Conservation (phyloP, 2,797 vertebrate species). For the Notolabrus celidotus region DNA sequence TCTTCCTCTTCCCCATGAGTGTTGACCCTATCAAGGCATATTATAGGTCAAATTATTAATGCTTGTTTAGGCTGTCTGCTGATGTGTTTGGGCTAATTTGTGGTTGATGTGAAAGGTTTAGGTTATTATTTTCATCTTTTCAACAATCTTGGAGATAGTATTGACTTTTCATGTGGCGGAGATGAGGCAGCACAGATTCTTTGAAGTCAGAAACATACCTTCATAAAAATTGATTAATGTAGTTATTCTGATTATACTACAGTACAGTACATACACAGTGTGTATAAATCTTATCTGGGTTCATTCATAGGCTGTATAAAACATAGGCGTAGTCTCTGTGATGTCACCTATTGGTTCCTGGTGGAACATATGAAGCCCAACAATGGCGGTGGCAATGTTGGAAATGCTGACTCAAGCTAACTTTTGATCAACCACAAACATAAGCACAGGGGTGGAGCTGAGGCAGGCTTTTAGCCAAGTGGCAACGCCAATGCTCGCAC, state of each 20-base stretch:
- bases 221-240: too few relatives aligned
- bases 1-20: slow-evolving; percentile 3
- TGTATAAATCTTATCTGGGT: slow-evolving; percentile 16
- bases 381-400: too few relatives aligned
- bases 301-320: too few relatives aligned
- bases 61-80: slow-evolving; percentile 3
- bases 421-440: too few relatives aligned
- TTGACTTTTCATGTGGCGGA: neutral
- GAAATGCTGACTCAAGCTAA: too few relatives aligned
- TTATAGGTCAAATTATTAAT: neutral
- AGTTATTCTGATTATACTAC: slow-evolving; percentile 11
- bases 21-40: neutral
- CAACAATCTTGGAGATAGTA: neutral
- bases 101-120: neutral
- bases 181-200: neutral
- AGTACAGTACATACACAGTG: slow-evolving; percentile 17
- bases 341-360: too few relatives aligned
- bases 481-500: too few relatives aligned
- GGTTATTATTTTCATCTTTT: neutral
- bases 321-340: too few relatives aligned
- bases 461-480: too few relatives aligned
- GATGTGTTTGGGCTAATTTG: neutral
- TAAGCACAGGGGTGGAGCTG: too few relatives aligned
- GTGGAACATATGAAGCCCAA: too few relatives aligned
- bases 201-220: neutral